Evolutionary conservation across 2,113 vertebrate species (phyloP).

Genomic region (Glaucidium brasilianum): DNA sequence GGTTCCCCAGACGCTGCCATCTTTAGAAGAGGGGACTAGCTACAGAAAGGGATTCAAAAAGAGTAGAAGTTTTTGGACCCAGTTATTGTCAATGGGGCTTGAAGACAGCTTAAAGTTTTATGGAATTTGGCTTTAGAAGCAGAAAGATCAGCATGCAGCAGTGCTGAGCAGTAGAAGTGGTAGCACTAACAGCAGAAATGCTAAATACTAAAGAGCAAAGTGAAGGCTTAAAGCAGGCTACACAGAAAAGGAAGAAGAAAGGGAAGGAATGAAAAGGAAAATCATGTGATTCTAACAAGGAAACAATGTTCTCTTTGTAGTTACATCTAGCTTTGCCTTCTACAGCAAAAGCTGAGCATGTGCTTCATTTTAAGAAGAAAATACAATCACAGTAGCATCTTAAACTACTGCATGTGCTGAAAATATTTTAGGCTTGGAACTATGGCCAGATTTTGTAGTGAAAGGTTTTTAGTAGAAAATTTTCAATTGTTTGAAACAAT

Average conservation of each 20-base stretch:
- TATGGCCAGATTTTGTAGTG: not conserved
- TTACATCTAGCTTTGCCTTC: not conserved
- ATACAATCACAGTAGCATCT: not conserved
- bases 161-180: not conserved
- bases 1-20: not conserved
- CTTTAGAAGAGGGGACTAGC: not conserved
- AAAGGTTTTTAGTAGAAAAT: not conserved
- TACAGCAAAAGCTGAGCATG: not conserved
- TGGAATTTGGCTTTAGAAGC: not conserved
- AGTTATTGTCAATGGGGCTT: not conserved
- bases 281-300: conserved; percentile 24
- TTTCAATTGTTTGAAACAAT: not conserved
- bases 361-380: not conserved
- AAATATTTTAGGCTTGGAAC: not conserved
- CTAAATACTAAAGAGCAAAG: not conserved
- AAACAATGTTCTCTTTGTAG: conserved; percentile 33
- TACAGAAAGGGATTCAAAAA: not conserved
- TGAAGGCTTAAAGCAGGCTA: not conserved
- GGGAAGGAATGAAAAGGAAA: conserved; percentile 20
- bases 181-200: not conserved
- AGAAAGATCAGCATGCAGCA: not conserved
- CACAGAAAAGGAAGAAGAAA: conserved; percentile 7
- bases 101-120: not conserved
- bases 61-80: not conserved
- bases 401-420: not conserved